Conservation (phyloP, 2,113 vertebrate species). For the Octodon degus region DNA sequence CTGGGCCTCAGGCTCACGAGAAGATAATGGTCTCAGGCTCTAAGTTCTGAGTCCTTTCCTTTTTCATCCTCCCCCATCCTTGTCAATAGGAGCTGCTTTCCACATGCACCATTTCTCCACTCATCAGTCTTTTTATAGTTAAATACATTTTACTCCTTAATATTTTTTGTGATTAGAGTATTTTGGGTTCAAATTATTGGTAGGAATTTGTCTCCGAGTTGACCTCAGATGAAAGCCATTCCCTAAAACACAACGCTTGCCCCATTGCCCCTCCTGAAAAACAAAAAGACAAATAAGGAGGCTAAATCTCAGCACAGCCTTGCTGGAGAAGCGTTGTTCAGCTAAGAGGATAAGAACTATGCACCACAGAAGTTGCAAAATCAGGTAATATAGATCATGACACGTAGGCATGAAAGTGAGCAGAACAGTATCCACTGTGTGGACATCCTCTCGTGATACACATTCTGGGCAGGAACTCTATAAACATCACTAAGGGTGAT, state of each 20-base stretch:
- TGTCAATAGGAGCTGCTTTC: neutral
- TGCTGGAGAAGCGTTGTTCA: neutral
- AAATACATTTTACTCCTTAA: neutral
- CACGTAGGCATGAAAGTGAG: neutral
- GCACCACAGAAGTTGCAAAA: neutral
- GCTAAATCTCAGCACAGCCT: neutral
- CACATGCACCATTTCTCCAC: neutral
- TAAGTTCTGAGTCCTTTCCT: neutral
- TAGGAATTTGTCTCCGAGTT: neutral
- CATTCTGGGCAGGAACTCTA: neutral
- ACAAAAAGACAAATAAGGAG: neutral
- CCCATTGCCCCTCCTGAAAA: neutral
- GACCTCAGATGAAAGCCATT: neutral
- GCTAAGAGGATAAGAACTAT: neutral
- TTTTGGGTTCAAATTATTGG: constrained; percentile 25
- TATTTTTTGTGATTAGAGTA: neutral
- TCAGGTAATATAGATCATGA: neutral
- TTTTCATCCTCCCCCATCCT: neutral
- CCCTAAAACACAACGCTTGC: neutral
- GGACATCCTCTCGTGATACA: neutral
- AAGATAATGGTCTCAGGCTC: neutral
- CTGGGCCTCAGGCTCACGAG: neutral
- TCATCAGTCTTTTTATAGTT: neutral
- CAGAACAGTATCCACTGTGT: neutral
- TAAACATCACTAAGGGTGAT: neutral